Conservation (phyloP, 2,113 vertebrate genomes). For the Silurus meridionalis region DNA sequence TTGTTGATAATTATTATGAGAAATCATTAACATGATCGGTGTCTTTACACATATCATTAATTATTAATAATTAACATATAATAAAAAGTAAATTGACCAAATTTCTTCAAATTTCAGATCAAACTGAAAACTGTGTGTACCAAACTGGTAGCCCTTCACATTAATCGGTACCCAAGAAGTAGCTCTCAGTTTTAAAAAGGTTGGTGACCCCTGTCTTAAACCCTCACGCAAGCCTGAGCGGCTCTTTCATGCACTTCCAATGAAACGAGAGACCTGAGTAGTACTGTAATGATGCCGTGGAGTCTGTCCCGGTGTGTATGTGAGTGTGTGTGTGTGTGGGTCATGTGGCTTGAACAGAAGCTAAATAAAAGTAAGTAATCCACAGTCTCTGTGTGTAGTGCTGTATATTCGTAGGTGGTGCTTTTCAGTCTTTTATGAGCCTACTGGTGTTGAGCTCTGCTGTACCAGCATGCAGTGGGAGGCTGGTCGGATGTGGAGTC, state of each 20-base stretch:
- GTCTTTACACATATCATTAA: no score
- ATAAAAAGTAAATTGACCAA: no score
- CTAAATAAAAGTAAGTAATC: neutral
- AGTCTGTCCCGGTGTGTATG: neutral
- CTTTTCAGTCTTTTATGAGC: constrained; percentile 16
- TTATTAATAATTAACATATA: no score
- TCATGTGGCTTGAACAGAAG: neutral
- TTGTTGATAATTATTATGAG: no score
- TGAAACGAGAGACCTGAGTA: constrained; percentile 22
- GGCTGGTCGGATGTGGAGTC: constrained; percentile 1
- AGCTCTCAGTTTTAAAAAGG: no score
- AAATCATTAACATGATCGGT: no score
- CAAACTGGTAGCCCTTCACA: no score
- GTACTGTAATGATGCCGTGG: constrained; percentile 9
- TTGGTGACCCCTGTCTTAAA: neutral
- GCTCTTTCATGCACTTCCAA: constrained; percentile 33
- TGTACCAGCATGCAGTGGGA: constrained; percentile 6
- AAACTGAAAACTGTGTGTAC: no score
- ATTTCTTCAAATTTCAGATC: no score
- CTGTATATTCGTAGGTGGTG: neutral
- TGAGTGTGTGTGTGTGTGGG: neutral
- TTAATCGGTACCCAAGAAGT: no score
- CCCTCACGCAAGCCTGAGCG: neutral
- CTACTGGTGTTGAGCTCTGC: neutral
- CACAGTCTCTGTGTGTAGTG: neutral